Evolutionary conservation across 2,888 invertebrate genomes (phyloP).

Genomic region (Cinara cedri): DNA sequence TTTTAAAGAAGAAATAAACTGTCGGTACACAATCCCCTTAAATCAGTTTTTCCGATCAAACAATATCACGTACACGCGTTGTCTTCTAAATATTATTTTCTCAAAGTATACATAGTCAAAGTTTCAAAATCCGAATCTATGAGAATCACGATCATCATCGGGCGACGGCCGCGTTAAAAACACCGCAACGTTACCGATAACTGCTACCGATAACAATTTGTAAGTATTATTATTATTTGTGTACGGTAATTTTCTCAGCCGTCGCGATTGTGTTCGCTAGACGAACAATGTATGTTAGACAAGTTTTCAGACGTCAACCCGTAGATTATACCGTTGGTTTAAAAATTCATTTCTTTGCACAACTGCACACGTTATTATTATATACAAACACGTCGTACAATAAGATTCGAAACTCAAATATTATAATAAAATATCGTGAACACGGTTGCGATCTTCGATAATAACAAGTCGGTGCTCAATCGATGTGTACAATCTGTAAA

Average conservation of each 20-base stretch:
- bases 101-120: too few relatives aligned
- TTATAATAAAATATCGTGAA: neutral
- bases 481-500: neutral
- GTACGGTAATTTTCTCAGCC: constrained; percentile 22
- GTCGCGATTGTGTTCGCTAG: too few relatives aligned
- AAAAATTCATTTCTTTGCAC: neutral
- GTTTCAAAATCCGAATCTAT: too few relatives aligned
- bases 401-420: neutral
- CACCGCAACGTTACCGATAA: constrained; percentile 14
- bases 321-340: too few relatives aligned
- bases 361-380: too few relatives aligned
- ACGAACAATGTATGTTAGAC: neutral
- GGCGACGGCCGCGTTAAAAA: too few relatives aligned
- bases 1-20: too few relatives aligned
- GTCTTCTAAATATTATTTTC: too few relatives aligned
- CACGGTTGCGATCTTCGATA: neutral
- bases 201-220: neutral
- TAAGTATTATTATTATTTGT: neutral
- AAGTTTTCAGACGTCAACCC: neutral
- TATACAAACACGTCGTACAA: neutral
- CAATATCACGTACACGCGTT: too few relatives aligned
- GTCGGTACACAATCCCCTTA: too few relatives aligned
- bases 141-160: too few relatives aligned
- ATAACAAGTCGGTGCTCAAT: neutral
- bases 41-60: too few relatives aligned